Evolutionary conservation across 2,113 vertebrate genomes (phyloP), one percentile per base, ranked within the genome.

Genomic region (Castor canadensis): DNA sequence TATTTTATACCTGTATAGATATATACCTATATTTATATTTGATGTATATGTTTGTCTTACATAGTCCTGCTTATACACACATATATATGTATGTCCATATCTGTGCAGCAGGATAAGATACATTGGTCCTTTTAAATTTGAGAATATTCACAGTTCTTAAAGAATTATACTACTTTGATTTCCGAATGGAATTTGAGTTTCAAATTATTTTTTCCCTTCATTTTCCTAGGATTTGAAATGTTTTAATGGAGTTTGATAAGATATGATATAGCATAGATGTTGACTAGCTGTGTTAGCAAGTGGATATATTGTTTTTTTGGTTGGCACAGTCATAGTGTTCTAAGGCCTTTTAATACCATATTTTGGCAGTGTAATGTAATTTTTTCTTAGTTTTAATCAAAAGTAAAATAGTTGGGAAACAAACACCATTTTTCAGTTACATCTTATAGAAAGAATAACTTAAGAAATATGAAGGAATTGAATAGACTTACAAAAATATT

Each of bases 391-490:
- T 52, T 95, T 73, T 90, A 91, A 73, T 85, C 16, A 75, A 62
- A 80, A 75, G 13, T 91, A 91, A 85, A 75, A 77, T 95, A 13
- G 7, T 40, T 86, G 32, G 30, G n/a, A 95, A 95, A 20, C 38
- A 84, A 73, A 15, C 11, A 75, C 64, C 75, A 73, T 15, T 60
- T 73, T 86, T n/a, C 49, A 72, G 1, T 45, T 16, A 67, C 17
- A 79, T 69, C n/a, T 79, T 66, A 76, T 38, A 83, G 75, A 66
- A 90, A 91, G 43, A 79, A 5, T 79, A 79, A 82, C 16, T 76
- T 92, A 82, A 85, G 60, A 77, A 88, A 86, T 83, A 17, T 83
- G 49, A 95, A 40, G 80, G 87, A 89, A 64, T 85, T 67, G 58
- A 72, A 60, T 12, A 64, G 38, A 35, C 43, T 77, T 87, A 71